Percentiles rank a stretch among this genome's conserved stretches.
These are phyloP conservation scores for Bombylius discolor DNA, from an alignment of 2,888 invertebrate genomes.

Conservation along the genomic window DNA sequence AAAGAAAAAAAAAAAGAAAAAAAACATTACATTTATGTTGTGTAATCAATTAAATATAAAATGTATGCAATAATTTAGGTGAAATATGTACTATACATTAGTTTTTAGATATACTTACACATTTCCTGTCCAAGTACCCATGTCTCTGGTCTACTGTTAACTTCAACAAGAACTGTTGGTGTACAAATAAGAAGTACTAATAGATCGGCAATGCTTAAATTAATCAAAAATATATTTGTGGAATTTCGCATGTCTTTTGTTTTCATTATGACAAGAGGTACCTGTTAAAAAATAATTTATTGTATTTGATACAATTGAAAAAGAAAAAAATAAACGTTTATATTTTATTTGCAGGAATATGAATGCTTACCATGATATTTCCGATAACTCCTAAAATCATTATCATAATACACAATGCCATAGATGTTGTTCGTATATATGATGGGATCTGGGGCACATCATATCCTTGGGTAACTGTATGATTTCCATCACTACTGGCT, in stretches of 20 bases:
- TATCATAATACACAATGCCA: constrained; percentile 75
- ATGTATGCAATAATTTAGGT: not conserved
- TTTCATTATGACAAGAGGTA: constrained; percentile 81
- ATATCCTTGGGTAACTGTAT: not conserved
- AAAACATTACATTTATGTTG: not conserved
- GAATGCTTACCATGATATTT: constrained; percentile 60
- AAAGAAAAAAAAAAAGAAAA: not conserved
- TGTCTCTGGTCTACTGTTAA: constrained; percentile 79
- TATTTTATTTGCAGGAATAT: too few relatives aligned
- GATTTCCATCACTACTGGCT: not conserved
- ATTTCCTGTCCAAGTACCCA: constrained; percentile 86
- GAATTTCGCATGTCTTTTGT: constrained; percentile 91
- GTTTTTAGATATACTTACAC: constrained; percentile 60
- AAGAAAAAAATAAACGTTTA: too few relatives aligned
- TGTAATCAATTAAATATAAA: not conserved
- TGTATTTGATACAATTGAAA: too few relatives aligned
- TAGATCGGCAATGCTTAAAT: constrained; percentile 83
- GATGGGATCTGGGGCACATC: constrained; percentile 52
- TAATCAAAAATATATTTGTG: constrained; percentile 88
- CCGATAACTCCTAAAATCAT: constrained; percentile 84
- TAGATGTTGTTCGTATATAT: constrained; percentile 78
- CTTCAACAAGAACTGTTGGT: constrained; percentile 86
- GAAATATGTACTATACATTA: too few relatives aligned
- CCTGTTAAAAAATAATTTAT: constrained; percentile 18
- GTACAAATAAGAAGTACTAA: constrained; percentile 85